Evolutionary conservation across 1,140 invertebrate species (phyloP).

Genomic region (Potamilus streckersoni): DNA sequence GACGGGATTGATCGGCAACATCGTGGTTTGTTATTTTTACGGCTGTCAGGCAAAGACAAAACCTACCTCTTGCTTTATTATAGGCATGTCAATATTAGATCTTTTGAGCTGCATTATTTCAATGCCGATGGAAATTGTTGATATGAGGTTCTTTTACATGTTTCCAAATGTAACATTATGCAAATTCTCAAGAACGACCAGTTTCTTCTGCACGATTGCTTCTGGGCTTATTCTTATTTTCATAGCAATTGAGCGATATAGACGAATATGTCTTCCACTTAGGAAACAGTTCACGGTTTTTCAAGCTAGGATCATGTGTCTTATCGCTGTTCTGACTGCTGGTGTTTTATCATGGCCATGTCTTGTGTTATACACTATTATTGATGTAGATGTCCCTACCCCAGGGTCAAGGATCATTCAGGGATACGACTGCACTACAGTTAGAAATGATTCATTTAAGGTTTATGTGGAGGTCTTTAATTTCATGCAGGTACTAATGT

Average conservation of each 20-base stretch:
- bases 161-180: slow-evolving; percentile 34
- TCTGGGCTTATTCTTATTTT: slow-evolving; percentile 38
- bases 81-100: slow-evolving; percentile 43
- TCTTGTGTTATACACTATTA: slow-evolving; percentile 18
- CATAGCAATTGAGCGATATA: slow-evolving; percentile 44
- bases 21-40: slow-evolving; percentile 38
- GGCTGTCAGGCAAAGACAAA: slow-evolving; percentile 10
- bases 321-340: slow-evolving; percentile 5
- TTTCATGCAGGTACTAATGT: background rate
- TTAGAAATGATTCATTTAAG: slow-evolving; percentile 2
- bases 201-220: slow-evolving; percentile 29
- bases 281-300: slow-evolving; percentile 25
- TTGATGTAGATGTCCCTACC: background rate
- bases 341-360: slow-evolving; percentile 20
- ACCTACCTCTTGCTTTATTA: slow-evolving; percentile 36
- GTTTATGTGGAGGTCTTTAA: slow-evolving; percentile 20
- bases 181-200: slow-evolving; percentile 30
- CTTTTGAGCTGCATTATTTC: slow-evolving; percentile 35
- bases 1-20: slow-evolving; percentile 27
- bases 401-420: background rate
- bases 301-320: slow-evolving; percentile 15
- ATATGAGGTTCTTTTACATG: slow-evolving; percentile 36
- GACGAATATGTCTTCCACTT: slow-evolving; percentile 41
- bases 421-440: slow-evolving; percentile 7
- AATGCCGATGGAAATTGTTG: slow-evolving; percentile 47